Percentiles rank a stretch among this genome's conserved stretches.
These are phyloP conservation scores for Procavia capensis DNA, from an alignment of 2,113 vertebrate genomes.

Conservation along the genomic window DNA sequence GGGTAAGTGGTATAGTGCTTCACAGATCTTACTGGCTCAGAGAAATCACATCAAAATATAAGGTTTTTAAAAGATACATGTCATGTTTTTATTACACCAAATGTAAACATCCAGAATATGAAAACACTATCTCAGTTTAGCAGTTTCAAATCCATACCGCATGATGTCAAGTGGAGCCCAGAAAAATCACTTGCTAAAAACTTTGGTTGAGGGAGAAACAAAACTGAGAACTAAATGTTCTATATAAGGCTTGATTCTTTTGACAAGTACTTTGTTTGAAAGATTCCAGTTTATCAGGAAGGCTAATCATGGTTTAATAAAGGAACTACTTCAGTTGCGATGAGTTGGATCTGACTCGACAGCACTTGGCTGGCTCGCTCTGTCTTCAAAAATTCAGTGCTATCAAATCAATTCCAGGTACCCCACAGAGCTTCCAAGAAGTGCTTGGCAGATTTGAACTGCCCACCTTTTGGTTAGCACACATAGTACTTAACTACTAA, in stretches of 20 bases:
- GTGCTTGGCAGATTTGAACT: no score
- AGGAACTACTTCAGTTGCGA: neutral
- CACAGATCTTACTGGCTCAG: conserved; percentile 1
- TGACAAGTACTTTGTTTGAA: neutral
- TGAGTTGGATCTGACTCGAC: no score
- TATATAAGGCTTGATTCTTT: conserved; percentile 5
- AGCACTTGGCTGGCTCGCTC: no score
- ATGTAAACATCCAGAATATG: neutral
- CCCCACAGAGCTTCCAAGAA: no score
- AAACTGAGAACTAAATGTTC: neutral
- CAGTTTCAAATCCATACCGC: neutral
- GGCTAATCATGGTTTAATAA: conserved; percentile 33
- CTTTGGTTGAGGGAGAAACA: neutral
- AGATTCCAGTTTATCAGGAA: conserved; percentile 39
- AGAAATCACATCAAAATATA: conserved; percentile 26
- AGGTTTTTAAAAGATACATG: neutral
- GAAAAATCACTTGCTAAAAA: conserved; percentile 22
- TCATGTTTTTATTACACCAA: neutral
- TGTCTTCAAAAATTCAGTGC: no score
- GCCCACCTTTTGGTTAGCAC: no score
- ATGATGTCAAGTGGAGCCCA: neutral
- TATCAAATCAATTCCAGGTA: no score
- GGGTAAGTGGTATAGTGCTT: neutral
- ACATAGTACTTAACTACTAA: no score
- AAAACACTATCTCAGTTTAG: neutral